Conservation (phyloP, 2,888 invertebrate species). For the Proisotoma minuta region DNA sequence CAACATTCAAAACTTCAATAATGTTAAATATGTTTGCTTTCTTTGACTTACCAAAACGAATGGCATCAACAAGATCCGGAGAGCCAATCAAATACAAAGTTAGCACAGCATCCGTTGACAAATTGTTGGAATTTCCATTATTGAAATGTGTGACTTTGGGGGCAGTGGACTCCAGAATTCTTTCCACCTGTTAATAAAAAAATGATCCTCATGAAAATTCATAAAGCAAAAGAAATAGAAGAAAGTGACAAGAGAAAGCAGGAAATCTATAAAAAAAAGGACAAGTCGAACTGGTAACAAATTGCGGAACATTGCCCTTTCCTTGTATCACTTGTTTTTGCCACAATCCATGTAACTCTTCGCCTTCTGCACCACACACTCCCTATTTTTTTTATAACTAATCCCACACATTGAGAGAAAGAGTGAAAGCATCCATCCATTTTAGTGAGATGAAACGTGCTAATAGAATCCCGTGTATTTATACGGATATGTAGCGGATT, state of each 20-base stretch:
- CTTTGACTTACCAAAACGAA: slow-evolving; percentile 39
- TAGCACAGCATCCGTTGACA: slow-evolving; percentile 47
- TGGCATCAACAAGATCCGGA: slow-evolving; percentile 40
- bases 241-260: not conserved
- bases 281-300: not conserved
- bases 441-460: not conserved
- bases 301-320: not conserved
- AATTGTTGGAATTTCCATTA: slow-evolving; percentile 41
- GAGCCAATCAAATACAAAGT: slow-evolving; percentile 45
- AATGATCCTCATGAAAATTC: not conserved
- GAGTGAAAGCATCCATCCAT: too few species aligned
- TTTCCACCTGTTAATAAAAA: slow-evolving; percentile 36
- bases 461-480: not conserved
- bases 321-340: not conserved
- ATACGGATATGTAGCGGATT: not conserved
- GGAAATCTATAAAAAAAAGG: not conserved
- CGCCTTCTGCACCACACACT: too few species aligned
- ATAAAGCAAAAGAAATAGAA: not conserved
- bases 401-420: too few species aligned
- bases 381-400: too few species aligned
- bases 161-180: slow-evolving; percentile 44
- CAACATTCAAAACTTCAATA: too few species aligned
- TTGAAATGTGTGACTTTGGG: slow-evolving; percentile 46
- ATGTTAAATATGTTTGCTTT: too few species aligned
- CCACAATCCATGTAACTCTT: too few species aligned